Evolutionary conservation across 2,113 vertebrate species (phyloP), one percentile per base, ranked within the genome.

Genomic region (Athene cunicularia): DNA sequence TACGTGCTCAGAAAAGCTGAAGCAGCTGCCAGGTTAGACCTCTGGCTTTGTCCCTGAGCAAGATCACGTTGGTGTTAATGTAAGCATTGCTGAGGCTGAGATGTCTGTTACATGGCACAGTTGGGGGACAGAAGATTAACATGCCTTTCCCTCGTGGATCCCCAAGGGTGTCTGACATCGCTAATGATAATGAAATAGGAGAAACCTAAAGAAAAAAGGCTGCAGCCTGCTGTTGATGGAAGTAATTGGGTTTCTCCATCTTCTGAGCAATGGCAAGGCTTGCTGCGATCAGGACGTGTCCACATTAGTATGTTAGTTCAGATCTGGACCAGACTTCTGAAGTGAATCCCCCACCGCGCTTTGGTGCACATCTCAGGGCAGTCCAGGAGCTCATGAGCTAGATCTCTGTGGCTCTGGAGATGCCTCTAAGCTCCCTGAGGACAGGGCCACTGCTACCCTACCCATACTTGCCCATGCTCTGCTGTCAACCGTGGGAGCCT

Each of bases 11-110:
- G 70, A 93, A 86, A 76, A 94, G 91, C 93, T 67, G 68, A 53
- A 73, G 87, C 87, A 91, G 87, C 95, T 95, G 86, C 89, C 90
- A 72, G 87, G 93, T 94, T 68, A 75, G 80, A 96, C 84, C 74
- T 85, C 77, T 72, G 91, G 77, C 86, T 79, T 95, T 53, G 73
- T 91, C 93, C 92, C 70, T 5, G 0, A 50, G 87, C 77, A 53
- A 20, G 49, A 88, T 72, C 14, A 2, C 43, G 1, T 20, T 1
- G 2, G 35, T 62, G 73, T 39, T 80, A 59, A 53, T 10, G 62
- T 16, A 49, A 33, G 47, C 18, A 0, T 68, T 82, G 45, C 84
- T 49, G 80, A 64, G 70, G 64, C 80, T 89, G 80, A 72, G 87
- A 91, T 91, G 80, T 52, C 52, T 67, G 77, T 43, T 74, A 5